Percentiles rank a stretch among this genome's conserved stretches.
phyloP scores from a whole-genome alignment of 1,140 invertebrate genomes.

The Zaprionus ghesquierei region DNA sequence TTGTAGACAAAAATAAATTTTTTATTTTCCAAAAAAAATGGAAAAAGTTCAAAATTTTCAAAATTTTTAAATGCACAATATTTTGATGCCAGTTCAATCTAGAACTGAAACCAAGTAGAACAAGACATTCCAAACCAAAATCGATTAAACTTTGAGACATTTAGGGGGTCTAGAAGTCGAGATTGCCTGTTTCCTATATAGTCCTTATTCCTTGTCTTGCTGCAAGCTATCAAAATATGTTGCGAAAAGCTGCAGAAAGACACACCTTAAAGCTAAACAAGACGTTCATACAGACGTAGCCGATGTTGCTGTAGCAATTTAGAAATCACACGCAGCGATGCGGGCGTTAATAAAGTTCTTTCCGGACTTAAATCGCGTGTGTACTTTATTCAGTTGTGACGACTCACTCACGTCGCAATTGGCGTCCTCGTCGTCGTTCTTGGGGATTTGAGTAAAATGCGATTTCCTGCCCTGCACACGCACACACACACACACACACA shows the following conservation, averaged over 20 bases:
- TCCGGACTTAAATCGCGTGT: neutral
- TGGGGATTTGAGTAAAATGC: neutral
- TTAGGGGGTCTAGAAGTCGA: no score
- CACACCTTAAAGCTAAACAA: neutral
- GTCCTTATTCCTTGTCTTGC: neutral
- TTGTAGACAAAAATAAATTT: no score
- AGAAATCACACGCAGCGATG: neutral
- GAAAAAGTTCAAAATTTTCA: no score
- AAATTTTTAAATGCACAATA: no score
- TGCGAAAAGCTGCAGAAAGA: neutral
- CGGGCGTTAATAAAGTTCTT: constrained; percentile 2
- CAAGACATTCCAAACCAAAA: no score
- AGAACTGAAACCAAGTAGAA: no score
- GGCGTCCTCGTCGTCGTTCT: neutral
- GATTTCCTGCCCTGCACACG: constrained; percentile 7
- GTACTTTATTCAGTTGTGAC: neutral
- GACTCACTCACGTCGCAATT: neutral
- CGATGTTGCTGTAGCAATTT: neutral
- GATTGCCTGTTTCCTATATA: neutral
- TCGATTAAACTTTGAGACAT: no score
- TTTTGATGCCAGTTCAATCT: no score
- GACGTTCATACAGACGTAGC: neutral
- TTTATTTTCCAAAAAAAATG: no score
- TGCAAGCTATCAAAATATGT: neutral
- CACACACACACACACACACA: no score